These are phyloP conservation scores for Eilema caniola DNA, from an alignment of 2,888 invertebrate species.

Conservation along the genomic window DNA sequence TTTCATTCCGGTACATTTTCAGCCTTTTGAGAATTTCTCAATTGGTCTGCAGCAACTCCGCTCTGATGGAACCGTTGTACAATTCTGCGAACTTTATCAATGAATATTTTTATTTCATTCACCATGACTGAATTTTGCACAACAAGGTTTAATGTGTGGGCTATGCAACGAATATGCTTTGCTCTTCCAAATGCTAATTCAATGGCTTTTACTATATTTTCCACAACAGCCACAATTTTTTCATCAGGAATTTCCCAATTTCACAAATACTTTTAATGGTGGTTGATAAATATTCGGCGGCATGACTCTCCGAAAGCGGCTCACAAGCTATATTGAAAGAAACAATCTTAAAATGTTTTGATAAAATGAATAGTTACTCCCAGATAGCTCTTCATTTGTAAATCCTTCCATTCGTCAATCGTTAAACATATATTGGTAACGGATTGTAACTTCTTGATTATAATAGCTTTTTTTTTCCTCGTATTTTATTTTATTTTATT, in stretches of 20 bases:
- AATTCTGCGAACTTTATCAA: slow-evolving; percentile 51
- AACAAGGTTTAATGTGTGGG: slow-evolving; percentile 50
- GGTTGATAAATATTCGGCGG: slow-evolving; percentile 40
- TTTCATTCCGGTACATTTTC: slow-evolving; percentile 48
- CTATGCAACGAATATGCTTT: slow-evolving; percentile 51
- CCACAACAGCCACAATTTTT: slow-evolving; percentile 45
- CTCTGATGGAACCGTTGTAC: slow-evolving; percentile 51
- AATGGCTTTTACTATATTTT: slow-evolving; percentile 48
- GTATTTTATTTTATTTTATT: slow-evolving; percentile 35
- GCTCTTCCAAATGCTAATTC: slow-evolving; percentile 45
- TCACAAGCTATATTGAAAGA: slow-evolving; percentile 48
- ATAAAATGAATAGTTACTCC: slow-evolving; percentile 49
- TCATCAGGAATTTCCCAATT: slow-evolving; percentile 43
- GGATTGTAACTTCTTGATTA: slow-evolving; percentile 32
- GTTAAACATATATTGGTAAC: slow-evolving; percentile 46
- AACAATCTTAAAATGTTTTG: slow-evolving; percentile 41
- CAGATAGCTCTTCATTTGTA: slow-evolving; percentile 48
- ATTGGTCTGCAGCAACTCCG: slow-evolving; percentile 48
- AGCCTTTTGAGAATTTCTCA: slow-evolving; percentile 44
- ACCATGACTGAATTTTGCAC: slow-evolving; percentile 42
- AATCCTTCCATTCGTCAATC: slow-evolving; percentile 52
- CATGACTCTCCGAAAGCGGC: slow-evolving; percentile 46
- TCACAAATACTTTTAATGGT: slow-evolving; percentile 36
- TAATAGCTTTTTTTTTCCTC: slow-evolving; percentile 32
- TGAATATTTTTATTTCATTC: slow-evolving; percentile 41